Base-by-base conservation (phyloP, 2,113 vertebrate genomes). In the Platichthys flesus region DNA sequence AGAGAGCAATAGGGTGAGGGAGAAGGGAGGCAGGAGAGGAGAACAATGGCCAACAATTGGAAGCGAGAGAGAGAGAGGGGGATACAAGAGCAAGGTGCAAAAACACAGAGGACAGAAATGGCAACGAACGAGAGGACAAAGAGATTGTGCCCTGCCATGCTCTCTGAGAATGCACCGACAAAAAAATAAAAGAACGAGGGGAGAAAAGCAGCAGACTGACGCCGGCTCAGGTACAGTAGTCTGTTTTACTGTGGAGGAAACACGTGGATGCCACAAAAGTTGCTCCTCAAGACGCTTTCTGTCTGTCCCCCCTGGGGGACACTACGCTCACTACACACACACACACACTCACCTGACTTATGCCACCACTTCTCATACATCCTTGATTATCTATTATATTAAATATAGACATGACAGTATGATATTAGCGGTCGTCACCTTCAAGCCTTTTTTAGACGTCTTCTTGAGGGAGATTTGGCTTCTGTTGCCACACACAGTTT, bases 41-140 rank as follows among this genome's bases (percentile, higher is more conserved):
- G 51, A 76, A 80, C 74, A 79, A 77, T 73, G 71, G 82, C 75
- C 74, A 81, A 80, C 82, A 86, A 87, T 73, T 81, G 81, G 75
- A 67, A 66, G 51, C 54, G 45, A 75, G 57, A 51, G 31, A 24
- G 24, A 64, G 61, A 57, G 76, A 51, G 63, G 49, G 28, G 35
- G 16, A 31, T 5, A 60, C 65, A 65, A 79, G 66, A 71, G 35
- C 26, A 57, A 1, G 16, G 15, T 16, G 45, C 6, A 42, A 74
- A 67, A 76, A 77, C 75, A 68, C 78, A 81, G 75, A 88, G 78
- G 85, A 85, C 65, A 57, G 64, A 70, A 85, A 56, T 35, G 20
- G 70, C 69, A 69, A 68, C 52, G 76, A 81, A 71, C 49, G 14
- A 59, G 77, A 85, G 83, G 88, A 89, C 82, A 84, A 74, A 85